A percentile compares a stretch with the other conserved stretches of the same genome.
Evolutionary conservation across 2,797 vertebrate species (phyloP).

Genomic region (Poeciliopsis infans): DNA sequence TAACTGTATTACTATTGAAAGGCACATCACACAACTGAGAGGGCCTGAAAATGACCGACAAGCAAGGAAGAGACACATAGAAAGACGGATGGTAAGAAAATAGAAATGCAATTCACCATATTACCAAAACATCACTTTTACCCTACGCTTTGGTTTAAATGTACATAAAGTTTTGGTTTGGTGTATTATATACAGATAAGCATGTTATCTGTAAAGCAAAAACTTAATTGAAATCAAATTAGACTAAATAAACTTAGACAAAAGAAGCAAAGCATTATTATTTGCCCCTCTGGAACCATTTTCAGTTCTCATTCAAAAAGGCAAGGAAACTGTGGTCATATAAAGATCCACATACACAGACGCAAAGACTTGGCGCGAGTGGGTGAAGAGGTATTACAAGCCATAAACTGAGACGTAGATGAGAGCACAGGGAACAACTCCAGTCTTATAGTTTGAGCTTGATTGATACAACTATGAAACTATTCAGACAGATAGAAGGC

Average conservation of each 20-base stretch:
- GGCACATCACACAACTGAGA: neutral
- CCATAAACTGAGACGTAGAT: slow-evolving; percentile 75
- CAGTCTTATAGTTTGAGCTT: slow-evolving; percentile 75
- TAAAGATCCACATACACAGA: slow-evolving; percentile 33
- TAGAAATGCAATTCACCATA: neutral
- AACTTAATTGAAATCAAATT: neutral
- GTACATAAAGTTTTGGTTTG: neutral
- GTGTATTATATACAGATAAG: neutral
- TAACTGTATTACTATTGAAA: neutral
- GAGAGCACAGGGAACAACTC: slow-evolving; percentile 72
- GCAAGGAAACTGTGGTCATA: slow-evolving; percentile 31
- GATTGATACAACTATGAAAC: slow-evolving; percentile 77
- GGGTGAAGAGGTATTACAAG: slow-evolving; percentile 52
- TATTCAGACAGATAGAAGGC: slow-evolving; percentile 60
- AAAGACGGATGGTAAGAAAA: neutral
- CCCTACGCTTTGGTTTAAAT: neutral
- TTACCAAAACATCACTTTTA: neutral
- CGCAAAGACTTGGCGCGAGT: slow-evolving; percentile 5
- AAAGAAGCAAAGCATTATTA: slow-evolving; percentile 37
- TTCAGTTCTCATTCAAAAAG: slow-evolving; percentile 38
- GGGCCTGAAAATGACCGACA: neutral
- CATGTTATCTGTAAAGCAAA: neutral
- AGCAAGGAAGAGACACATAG: neutral
- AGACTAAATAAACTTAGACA: neutral
- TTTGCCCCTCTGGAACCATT: slow-evolving; percentile 50